phyloP scores from a whole-genome alignment of 2,113 vertebrate species.

The Muntiacus muntjak region DNA sequence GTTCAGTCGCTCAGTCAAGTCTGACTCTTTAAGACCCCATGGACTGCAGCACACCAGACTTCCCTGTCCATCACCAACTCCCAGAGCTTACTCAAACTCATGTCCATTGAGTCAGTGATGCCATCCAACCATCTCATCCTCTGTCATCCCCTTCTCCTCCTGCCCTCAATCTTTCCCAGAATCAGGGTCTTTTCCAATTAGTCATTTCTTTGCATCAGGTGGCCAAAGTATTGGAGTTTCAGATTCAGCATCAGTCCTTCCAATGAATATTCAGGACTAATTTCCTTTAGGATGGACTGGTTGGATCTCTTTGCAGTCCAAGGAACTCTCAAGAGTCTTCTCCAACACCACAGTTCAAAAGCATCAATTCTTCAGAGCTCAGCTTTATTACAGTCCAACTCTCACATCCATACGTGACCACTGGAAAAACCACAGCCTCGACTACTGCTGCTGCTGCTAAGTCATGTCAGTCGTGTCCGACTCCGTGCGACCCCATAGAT shows the following conservation, averaged over 20 bases:
- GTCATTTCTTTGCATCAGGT: background rate
- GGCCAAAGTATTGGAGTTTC: background rate
- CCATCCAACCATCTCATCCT: background rate
- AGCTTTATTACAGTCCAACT: background rate
- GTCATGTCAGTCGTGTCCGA: accelerated
- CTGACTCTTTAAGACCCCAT: background rate
- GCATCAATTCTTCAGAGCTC: accelerated
- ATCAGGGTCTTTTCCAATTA: background rate
- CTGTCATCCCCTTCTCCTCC: background rate
- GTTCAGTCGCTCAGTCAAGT: background rate
- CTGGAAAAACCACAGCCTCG: background rate
- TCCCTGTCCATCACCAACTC: background rate
- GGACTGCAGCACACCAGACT: background rate
- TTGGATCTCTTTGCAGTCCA: background rate
- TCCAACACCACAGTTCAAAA: background rate
- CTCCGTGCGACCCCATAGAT: background rate
- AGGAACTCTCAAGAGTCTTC: background rate
- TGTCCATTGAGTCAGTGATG: accelerated
- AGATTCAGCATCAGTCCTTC: background rate
- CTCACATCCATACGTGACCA: background rate
- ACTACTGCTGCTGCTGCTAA: background rate
- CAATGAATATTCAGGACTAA: background rate
- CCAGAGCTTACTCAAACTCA: background rate
- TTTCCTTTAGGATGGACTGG: background rate
- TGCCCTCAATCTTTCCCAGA: background rate